These are phyloP conservation scores for Mya arenaria DNA, from an alignment of 1,140 invertebrate genomes.

Conservation along the genomic window DNA sequence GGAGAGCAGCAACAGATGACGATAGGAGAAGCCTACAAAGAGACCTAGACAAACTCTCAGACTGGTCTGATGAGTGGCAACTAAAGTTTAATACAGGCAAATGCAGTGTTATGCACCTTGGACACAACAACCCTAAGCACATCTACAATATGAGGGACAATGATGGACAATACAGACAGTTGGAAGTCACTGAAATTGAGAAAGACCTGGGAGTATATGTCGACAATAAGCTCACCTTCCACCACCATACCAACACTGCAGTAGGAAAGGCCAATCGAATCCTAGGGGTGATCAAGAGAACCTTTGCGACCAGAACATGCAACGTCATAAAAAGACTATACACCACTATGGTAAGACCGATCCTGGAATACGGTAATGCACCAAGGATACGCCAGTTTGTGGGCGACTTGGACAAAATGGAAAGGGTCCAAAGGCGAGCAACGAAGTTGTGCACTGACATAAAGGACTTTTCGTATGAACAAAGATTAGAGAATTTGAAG, in stretches of 20 bases:
- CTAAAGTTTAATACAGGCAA: constrained; percentile 21
- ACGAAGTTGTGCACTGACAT: no score
- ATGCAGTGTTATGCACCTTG: not conserved
- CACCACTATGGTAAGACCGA: not conserved
- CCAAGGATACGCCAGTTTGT: no score
- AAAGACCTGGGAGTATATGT: not conserved
- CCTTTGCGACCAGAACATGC: not conserved
- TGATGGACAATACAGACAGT: no score
- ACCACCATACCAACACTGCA: not conserved
- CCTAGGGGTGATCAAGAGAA: not conserved
- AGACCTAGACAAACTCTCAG: not conserved
- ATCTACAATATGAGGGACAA: no score
- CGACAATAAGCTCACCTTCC: constrained; percentile 11
- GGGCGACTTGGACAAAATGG: no score
- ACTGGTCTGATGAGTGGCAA: not conserved
- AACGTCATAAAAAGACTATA: not conserved
- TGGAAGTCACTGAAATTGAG: not conserved
- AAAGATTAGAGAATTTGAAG: no score
- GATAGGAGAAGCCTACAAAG: not conserved
- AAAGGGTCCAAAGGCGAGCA: no score
- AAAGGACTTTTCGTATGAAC: no score
- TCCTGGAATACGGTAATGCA: constrained; percentile 77
- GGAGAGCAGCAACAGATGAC: no score
- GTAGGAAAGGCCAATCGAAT: constrained; percentile 8
- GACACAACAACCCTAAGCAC: constrained; percentile 11